These are phyloP conservation scores for Apis laboriosa DNA, from an alignment of 1,140 invertebrate genomes.

Conservation along the genomic window DNA sequence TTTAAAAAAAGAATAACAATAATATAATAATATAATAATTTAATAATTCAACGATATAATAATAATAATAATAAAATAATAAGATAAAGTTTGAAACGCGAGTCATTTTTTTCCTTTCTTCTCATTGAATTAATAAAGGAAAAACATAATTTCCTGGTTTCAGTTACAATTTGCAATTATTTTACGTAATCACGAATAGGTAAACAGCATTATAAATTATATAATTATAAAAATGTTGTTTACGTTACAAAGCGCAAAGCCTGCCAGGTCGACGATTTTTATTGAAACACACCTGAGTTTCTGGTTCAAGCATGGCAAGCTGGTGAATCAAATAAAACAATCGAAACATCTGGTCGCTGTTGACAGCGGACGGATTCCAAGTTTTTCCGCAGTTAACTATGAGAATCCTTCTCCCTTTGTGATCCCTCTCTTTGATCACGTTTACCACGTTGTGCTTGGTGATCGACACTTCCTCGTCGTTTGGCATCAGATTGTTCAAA, in stretches of 20 bases:
- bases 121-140: background rate
- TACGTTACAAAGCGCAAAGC: background rate
- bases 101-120: too few species aligned
- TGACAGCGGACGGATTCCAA: conserved; percentile 88
- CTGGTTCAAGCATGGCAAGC: conserved; percentile 87
- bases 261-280: too few species aligned
- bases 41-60: too few species aligned
- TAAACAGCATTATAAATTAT: too few species aligned
- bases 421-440: conserved; percentile 86
- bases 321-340: conserved; percentile 90
- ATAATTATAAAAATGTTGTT: background rate
- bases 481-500: conserved; percentile 84
- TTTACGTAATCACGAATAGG: background rate
- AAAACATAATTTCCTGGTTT: too few species aligned
- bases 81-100: background rate
- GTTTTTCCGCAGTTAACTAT: conserved; percentile 82
- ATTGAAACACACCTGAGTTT: conserved; percentile 83
- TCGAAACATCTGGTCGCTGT: conserved; percentile 87
- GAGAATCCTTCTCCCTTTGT: conserved; percentile 84
- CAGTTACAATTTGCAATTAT: background rate
- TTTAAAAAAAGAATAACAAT: conserved; percentile 41
- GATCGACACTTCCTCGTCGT: conserved; percentile 85
- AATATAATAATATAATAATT: too few species aligned
- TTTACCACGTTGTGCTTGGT: conserved; percentile 87
- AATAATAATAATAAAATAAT: too few species aligned